Evolutionary conservation across 2,113 vertebrate species (phyloP), one percentile per base, ranked within the genome.

Genomic region (Sylvia atricapilla): DNA sequence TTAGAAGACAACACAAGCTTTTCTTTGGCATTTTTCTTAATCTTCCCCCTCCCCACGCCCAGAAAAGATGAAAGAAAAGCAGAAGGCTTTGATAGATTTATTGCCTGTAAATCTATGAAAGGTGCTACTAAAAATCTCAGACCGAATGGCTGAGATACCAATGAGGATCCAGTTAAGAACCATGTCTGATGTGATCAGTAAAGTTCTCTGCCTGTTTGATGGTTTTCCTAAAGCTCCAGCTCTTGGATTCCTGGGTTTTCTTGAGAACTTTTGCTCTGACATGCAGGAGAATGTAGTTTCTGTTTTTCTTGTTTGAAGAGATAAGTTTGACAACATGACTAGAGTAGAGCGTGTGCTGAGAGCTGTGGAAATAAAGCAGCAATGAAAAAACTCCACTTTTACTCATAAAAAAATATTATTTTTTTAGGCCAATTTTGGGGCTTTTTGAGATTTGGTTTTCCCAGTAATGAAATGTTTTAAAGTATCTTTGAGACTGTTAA

Each of bases 51-150:
- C 60, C 35, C 23, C 16, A 55, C 4, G 4, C 39, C 8, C 9
- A 1, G 18, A 62, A 86, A 93, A 85, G 67, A 92, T 94, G 74
- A 94, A 94, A 93, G 84, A 93, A 90, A 86, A 92, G 44, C 50
- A 84, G 87, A 56, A 81, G 49, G 60, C 58, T 95, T 75, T 91
- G 88, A 73, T 60, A 93, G 78, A 86, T 93, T 93, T 82, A 84
- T 67, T 90, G 84, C 50, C 87, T 91, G 81, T 89, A 74, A 86
- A 94, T 91, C 91, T 89, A 56, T 84, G 50, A 92, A 95, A 89
- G 87, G 70, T 89, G 83, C 85, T 81, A 50, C 77, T 92, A 75
- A 93, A 83, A 80, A 63, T 93, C 78, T 87, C 37, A 31, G 41
- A 28, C 59, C 35, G 60, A 92, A 69, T 75, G 64, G 13, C 79